Evolutionary conservation across 2,888 invertebrate species (phyloP).

Genomic region (Bruchidius siliquastri): DNA sequence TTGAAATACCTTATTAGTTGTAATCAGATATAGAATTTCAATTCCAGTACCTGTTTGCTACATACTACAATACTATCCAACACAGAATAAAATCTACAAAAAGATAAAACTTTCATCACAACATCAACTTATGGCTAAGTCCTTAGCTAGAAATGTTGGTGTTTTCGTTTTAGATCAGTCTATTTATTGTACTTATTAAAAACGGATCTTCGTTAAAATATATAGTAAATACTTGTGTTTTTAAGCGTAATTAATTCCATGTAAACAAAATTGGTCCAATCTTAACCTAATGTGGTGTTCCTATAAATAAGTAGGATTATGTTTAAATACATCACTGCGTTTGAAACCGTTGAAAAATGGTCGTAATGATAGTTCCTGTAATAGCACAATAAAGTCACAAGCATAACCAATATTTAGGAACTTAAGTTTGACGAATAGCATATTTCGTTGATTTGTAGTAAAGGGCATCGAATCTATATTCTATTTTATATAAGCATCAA

Average conservation of each 20-base stretch:
- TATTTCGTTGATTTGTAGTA: background rate
- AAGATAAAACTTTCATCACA: background rate
- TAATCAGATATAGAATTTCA: no score
- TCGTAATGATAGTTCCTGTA: background rate
- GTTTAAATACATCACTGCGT: background rate
- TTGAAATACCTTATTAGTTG: no score
- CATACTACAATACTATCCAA: background rate
- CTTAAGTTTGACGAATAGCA: background rate
- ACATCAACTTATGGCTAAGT: background rate
- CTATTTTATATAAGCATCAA: no score
- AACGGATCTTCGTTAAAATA: slow-evolving; percentile 4
- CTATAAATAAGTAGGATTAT: background rate
- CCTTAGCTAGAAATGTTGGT: slow-evolving; percentile 17
- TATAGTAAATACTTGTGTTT: background rate
- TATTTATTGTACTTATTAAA: slow-evolving; percentile 17
- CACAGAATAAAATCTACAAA: background rate
- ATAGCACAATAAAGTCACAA: background rate
- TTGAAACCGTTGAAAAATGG: background rate
- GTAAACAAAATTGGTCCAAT: background rate
- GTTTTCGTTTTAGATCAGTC: slow-evolving; percentile 23
- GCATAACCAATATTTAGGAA: background rate
- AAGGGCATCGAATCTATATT: no score
- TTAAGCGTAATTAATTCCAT: slow-evolving; percentile 1
- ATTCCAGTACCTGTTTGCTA: no score
- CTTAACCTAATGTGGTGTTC: background rate